These are phyloP conservation scores for Leptinotarsa peninsularis DNA, from an alignment of 2,888 invertebrate genomes.

Conservation along the genomic window DNA sequence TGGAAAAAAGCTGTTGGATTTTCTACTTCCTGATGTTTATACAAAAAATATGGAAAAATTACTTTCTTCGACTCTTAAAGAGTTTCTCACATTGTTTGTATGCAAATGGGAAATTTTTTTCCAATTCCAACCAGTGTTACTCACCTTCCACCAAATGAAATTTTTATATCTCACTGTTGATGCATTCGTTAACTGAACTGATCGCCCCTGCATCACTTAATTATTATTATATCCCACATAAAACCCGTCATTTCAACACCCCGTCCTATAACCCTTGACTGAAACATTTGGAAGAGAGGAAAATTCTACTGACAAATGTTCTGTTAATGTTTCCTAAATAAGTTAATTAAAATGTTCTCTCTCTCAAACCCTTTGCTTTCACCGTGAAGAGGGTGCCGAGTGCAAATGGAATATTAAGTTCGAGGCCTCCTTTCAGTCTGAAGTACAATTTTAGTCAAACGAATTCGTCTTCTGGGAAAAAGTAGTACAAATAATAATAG, in stretches of 20 bases:
- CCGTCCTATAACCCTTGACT: slow-evolving; percentile 19
- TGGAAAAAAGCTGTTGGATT: too few species aligned
- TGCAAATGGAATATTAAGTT: slow-evolving; percentile 48
- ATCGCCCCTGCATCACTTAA: slow-evolving; percentile 10
- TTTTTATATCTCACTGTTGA: not conserved
- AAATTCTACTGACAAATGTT: slow-evolving; percentile 47
- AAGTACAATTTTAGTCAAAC: slow-evolving; percentile 4
- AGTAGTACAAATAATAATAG: not conserved
- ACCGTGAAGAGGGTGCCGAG: slow-evolving; percentile 29
- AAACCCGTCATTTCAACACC: slow-evolving; percentile 19
- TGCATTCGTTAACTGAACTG: slow-evolving; percentile 8
- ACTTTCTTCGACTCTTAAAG: too few species aligned
- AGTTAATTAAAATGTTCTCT: slow-evolving; percentile 49
- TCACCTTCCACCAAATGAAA: too few species aligned
- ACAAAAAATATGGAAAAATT: too few species aligned
- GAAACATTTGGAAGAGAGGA: slow-evolving; percentile 14
- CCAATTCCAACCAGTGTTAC: too few species aligned
- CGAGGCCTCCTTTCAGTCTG: slow-evolving; percentile 1
- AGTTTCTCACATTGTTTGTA: too few species aligned
- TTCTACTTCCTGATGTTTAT: too few species aligned
- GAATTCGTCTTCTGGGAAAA: not conserved
- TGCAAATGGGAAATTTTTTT: too few species aligned
- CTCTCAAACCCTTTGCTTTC: slow-evolving; percentile 25
- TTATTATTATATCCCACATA: slow-evolving; percentile 20
- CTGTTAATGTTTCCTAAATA: slow-evolving; percentile 50